Base-by-base conservation (phyloP, 2,113 vertebrate genomes). In the Dromaius novaehollandiae region DNA sequence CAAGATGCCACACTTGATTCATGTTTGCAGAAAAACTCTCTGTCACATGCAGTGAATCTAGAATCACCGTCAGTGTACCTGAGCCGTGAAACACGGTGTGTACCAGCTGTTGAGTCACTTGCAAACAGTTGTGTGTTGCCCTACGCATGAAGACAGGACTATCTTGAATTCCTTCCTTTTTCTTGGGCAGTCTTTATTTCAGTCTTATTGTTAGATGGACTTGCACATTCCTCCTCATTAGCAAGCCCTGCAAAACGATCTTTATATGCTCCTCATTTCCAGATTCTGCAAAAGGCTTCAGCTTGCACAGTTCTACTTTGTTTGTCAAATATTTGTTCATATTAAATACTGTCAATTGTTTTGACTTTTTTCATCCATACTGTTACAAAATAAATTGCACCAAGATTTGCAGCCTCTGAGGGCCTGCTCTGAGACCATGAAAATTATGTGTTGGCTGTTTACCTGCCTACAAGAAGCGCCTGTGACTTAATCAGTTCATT, bases 401-500 rank as follows among this genome's bases (percentile, higher is more conserved):
- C 4, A 6, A 74, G 25, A 14, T 68, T 73, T 83, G 14, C 30
- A 82, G 34, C 40, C 42, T 46, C 66, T 38, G 16, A 8, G 22
- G 13, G n/a, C n/a, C 28, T 94, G 13, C 85, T 89, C 36, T 0
- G 1, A 90, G 77, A 93, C 20, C 56, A 80, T 74, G 55, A 82
- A 95, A 77, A 86, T 89, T 89, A 30, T 46, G 11, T 86, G 50
- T 89, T 94, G 73, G 51, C 50, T 95, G 34, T 90, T 95, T 90
- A 94, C 60, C 56, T 78, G 70, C 22, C 46, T 83, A 18, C 82
- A 82, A 32, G 63, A 92, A 86, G 13, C 58, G 42, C 89, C 74
- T 95, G 58, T 87, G 80, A 58, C 48, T 95, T 95, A 94, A 97
- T 87, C 46, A 60, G 74, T 92, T 94, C 24, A 96, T 97, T 97